Evolutionary conservation across 2,797 vertebrate genomes (phyloP).

Genomic region (Mus minutoides): DNA sequence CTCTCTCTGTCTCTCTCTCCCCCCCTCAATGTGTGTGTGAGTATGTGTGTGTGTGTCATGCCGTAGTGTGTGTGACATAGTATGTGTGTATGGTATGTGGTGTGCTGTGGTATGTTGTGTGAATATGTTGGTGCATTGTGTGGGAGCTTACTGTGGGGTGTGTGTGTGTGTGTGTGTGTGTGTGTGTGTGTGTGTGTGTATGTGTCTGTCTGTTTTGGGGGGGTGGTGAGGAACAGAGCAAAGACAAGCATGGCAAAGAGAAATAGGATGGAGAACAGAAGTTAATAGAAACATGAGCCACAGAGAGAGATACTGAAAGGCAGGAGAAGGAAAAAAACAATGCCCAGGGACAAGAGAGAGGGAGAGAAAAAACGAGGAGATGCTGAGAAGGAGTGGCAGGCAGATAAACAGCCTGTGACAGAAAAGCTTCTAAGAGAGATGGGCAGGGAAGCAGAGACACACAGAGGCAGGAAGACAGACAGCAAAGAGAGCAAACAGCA

Average conservation of each 20-base stretch:
- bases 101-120: background rate
- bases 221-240: background rate
- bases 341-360: background rate
- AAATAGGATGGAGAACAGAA: background rate
- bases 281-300: background rate
- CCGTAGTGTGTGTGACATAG: background rate
- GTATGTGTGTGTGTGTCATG: background rate
- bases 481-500: background rate
- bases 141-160: background rate
- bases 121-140: background rate
- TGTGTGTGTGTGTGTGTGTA: rapidly evolving
- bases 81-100: background rate
- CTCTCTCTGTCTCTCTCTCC: too few relatives aligned
- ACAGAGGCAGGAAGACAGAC: background rate
- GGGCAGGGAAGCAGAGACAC: slow-evolving; percentile 15
- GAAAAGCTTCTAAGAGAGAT: background rate
- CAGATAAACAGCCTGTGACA: slow-evolving; percentile 1
- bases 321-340: background rate
- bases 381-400: background rate
- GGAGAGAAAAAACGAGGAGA: background rate
- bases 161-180: background rate
- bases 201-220: too few relatives aligned
- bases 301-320: slow-evolving; percentile 43
- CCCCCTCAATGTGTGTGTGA: background rate
- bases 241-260: background rate